A percentile compares a stretch with the other conserved stretches of the same genome.
Evolutionary conservation across 2,797 vertebrate species (phyloP).

Genomic region (Aratinga solstitialis): DNA sequence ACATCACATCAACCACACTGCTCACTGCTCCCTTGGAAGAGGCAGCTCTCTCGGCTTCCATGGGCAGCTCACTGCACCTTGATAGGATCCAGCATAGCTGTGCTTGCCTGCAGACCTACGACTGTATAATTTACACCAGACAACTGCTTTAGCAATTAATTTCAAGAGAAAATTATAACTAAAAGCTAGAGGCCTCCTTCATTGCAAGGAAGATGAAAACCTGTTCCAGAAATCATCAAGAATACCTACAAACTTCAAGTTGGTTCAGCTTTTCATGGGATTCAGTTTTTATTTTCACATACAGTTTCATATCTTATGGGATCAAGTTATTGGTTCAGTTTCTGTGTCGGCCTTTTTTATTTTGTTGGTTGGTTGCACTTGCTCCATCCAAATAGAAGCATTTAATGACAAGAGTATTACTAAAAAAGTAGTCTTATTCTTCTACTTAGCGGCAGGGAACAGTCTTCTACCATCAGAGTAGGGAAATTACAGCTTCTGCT

Average conservation of each 20-base stretch:
- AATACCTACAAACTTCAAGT: neutral
- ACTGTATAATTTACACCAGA: neutral
- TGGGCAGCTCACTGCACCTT: neutral
- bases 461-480: neutral
- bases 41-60: neutral
- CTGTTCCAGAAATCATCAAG: neutral
- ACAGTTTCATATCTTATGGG: neutral
- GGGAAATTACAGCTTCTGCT: neutral
- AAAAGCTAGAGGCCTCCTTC: neutral
- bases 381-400: neutral
- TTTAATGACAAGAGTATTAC: neutral
- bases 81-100: neutral
- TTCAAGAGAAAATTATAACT: neutral
- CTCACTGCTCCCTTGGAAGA: neutral
- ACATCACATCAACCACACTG: neutral
- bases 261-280: neutral
- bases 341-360: neutral
- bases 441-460: neutral
- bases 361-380: neutral
- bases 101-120: neutral
- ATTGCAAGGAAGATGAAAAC: neutral
- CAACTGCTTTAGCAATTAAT: neutral
- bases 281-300: neutral
- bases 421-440: neutral
- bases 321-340: neutral